Percentiles rank a stretch among this genome's conserved stretches.
Evolutionary conservation across 1,140 invertebrate genomes (phyloP).

Genomic region (Brachionus asplanchnoidis): DNA sequence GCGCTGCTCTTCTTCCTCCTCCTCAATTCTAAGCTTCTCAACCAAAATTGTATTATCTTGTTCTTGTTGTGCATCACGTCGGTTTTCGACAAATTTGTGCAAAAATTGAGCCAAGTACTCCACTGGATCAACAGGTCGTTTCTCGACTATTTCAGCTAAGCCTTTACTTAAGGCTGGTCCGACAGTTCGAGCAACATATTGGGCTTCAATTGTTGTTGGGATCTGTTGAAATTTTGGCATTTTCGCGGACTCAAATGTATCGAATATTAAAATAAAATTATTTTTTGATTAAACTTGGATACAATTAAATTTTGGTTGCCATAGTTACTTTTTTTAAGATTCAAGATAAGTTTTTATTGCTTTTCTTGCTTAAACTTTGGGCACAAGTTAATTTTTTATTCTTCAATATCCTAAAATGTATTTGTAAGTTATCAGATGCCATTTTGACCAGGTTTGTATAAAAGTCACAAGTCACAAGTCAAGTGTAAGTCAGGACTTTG

Average conservation of each 20-base stretch:
- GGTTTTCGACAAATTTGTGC: constrained; percentile 26
- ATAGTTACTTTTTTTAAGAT: background rate
- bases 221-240: constrained; percentile 15
- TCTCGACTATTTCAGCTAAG: constrained; percentile 34
- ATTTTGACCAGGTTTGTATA: too few species aligned
- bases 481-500: too few species aligned
- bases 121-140: constrained; percentile 35
- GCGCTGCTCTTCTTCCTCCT: constrained; percentile 17
- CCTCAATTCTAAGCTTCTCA: constrained; percentile 6
- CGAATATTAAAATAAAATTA: background rate
- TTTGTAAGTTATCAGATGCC: too few species aligned
- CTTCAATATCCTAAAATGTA: too few species aligned
- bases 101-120: constrained; percentile 27
- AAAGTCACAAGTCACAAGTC: too few species aligned
- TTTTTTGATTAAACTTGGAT: background rate
- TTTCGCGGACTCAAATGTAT: background rate
- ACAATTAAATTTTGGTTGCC: background rate
- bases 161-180: constrained; percentile 23
- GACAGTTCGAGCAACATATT: constrained; percentile 25
- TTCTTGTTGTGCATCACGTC: background rate
- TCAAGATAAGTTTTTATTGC: background rate
- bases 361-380: background rate
- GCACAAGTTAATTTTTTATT: background rate
- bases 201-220: constrained; percentile 27
- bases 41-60: background rate